These are phyloP conservation scores for Platorchestia sp. DNA, from an alignment of 1,140 invertebrate species.

Conservation along the genomic window DNA sequence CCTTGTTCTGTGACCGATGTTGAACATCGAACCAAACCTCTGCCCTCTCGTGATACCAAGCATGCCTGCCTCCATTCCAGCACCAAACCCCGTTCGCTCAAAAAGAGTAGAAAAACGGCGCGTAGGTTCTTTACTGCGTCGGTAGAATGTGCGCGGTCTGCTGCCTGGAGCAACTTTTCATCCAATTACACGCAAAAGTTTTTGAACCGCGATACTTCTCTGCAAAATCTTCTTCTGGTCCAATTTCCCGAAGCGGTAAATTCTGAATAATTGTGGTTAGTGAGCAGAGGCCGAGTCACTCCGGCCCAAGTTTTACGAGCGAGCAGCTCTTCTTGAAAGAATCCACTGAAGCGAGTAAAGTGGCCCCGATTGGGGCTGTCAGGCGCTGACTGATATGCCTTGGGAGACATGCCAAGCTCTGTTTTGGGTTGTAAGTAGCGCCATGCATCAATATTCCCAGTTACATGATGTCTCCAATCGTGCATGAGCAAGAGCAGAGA, in stretches of 20 bases:
- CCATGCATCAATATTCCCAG: neutral
- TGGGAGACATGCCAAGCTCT: neutral
- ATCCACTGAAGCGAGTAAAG: neutral
- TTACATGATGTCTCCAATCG: neutral
- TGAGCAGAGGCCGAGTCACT: neutral
- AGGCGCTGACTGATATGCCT: neutral
- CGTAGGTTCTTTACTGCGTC: neutral
- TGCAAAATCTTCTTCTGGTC: neutral
- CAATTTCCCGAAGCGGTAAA: slow-evolving; percentile 33
- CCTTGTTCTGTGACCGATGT: too few relatives aligned
- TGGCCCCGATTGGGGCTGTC: neutral
- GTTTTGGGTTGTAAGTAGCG: neutral
- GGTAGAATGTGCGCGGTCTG: neutral
- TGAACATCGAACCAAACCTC: neutral
- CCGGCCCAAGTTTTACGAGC: neutral
- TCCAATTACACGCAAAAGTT: slow-evolving; percentile 43
- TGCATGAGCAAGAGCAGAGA: neutral
- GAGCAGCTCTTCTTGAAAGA: neutral
- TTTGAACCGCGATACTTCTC: slow-evolving; percentile 24
- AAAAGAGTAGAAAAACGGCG: neutral
- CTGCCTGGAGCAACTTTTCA: slow-evolving; percentile 15
- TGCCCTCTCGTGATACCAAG: neutral
- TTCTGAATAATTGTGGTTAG: slow-evolving; percentile 45
- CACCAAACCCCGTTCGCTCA: neutral
- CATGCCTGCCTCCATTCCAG: neutral